Evolutionary conservation across 2,113 vertebrate species (phyloP).

Genomic region (Sciurus niger): DNA sequence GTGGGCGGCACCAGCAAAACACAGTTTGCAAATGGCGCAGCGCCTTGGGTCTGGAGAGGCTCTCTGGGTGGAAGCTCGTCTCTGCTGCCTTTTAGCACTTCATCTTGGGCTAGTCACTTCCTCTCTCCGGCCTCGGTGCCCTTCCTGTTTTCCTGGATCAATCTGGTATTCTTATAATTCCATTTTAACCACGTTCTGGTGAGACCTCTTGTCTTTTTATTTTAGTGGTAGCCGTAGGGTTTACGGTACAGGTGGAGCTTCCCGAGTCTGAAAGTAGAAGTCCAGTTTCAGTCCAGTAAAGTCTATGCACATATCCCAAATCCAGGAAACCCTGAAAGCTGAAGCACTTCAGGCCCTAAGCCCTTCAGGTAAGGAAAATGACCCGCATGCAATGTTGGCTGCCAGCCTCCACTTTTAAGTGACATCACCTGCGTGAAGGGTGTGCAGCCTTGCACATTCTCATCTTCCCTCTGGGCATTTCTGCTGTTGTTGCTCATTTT

Average conservation of each 20-base stretch:
- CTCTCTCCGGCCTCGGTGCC: not conserved
- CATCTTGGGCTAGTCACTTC: not conserved
- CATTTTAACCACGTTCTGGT: not conserved
- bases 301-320: not conserved
- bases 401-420: not conserved
- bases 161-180: not conserved
- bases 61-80: not conserved
- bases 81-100: not conserved
- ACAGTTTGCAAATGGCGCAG: not conserved
- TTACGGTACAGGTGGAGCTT: not conserved
- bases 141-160: not conserved
- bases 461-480: constrained; percentile 1
- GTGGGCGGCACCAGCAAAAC: not conserved
- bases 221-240: not conserved
- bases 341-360: not conserved
- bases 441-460: not conserved
- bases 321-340: not conserved
- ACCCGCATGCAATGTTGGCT: not conserved
- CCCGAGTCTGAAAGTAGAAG: not conserved
- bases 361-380: not conserved
- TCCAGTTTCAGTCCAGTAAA: not conserved
- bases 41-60: not conserved
- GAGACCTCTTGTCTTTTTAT: not conserved
- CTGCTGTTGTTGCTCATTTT: not conserved
- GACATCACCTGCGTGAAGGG: not conserved